Conservation (phyloP, 1,140 invertebrate genomes). For the Cherax destructor region DNA sequence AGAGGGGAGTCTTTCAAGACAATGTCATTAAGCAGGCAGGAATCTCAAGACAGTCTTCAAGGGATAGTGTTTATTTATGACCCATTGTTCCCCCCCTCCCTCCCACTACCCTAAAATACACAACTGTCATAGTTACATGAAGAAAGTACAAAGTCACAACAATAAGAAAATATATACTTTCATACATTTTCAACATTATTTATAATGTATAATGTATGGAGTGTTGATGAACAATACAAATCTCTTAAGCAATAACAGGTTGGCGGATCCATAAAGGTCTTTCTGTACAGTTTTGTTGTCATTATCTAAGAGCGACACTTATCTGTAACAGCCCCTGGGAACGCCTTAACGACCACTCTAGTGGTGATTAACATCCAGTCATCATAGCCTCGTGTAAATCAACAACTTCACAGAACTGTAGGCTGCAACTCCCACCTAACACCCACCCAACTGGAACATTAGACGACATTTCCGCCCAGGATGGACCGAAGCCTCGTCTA, state of each 20-base stretch:
- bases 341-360: background rate
- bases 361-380: background rate
- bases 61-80: background rate
- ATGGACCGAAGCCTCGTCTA: too few relatives aligned
- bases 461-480: too few relatives aligned
- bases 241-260: background rate
- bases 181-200: background rate
- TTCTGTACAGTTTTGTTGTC: background rate
- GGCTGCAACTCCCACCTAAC: too few relatives aligned
- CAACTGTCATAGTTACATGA: background rate
- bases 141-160: constrained; percentile 16
- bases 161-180: constrained; percentile 19
- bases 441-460: too few relatives aligned
- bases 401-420: too few relatives aligned
- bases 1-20: too few relatives aligned
- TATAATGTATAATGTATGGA: constrained; percentile 1
- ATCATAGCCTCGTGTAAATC: background rate
- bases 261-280: background rate
- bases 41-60: background rate
- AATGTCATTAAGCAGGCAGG: too few relatives aligned
- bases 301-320: background rate
- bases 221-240: background rate
- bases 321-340: background rate
- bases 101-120: background rate
- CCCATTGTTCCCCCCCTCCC: background rate